Evolutionary conservation across 1,140 invertebrate genomes (phyloP).

Genomic region (Drosophila mayri): DNA sequence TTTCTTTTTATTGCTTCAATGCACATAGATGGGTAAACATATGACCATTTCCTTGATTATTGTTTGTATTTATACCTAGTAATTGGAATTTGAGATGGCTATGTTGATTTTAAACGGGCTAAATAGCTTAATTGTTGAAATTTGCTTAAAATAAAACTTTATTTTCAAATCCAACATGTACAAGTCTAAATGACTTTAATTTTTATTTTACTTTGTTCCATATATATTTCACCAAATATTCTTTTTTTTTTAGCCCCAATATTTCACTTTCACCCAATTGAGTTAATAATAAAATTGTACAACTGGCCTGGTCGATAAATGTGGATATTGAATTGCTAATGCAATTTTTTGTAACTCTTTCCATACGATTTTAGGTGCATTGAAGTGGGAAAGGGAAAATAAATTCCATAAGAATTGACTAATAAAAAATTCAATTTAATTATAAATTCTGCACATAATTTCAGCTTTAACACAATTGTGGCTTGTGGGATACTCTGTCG

Average conservation of each 20-base stretch:
- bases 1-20: not conserved
- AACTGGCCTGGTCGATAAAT: conserved; percentile 13
- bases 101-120: not conserved
- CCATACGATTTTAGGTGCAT: conserved; percentile 21
- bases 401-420: not conserved
- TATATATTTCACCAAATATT: too few relatives aligned
- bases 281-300: conserved; percentile 25
- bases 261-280: conserved; percentile 25
- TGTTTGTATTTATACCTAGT: not conserved
- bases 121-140: not conserved
- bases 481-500: not conserved
- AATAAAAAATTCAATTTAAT: not conserved
- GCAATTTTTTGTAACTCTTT: conserved; percentile 13
- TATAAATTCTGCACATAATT: not conserved
- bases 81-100: not conserved
- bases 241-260: not conserved
- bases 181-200: not conserved
- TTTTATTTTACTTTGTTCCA: not conserved
- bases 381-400: not conserved
- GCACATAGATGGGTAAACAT: not conserved
- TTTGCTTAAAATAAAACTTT: not conserved
- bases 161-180: not conserved
- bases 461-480: not conserved
- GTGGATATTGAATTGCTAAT: conserved; percentile 30
- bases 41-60: not conserved